These are phyloP conservation scores for Cardinalis cardinalis DNA, from an alignment of 2,113 vertebrate genomes.

Conservation along the genomic window DNA sequence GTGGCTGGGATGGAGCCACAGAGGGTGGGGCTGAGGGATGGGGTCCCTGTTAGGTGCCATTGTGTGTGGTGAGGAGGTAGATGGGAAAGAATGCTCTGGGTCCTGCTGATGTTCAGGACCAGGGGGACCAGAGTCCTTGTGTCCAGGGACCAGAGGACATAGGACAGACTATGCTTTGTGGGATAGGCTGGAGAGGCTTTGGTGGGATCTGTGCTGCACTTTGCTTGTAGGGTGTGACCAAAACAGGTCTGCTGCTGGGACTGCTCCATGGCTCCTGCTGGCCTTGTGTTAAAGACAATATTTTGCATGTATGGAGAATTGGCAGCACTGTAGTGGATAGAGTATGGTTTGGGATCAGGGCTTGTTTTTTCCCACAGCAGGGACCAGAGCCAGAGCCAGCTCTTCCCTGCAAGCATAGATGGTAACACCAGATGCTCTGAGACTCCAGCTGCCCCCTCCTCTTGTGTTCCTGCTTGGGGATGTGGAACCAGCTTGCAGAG, in stretches of 20 bases:
- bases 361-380: neutral
- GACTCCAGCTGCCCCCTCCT: neutral
- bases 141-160: rapidly evolving
- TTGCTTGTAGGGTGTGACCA: neutral
- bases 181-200: neutral
- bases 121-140: neutral
- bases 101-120: neutral
- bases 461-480: neutral
- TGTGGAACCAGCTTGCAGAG: neutral
- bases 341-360: neutral
- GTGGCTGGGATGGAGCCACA: neutral
- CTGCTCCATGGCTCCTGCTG: neutral
- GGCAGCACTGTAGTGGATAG: neutral
- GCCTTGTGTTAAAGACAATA: neutral
- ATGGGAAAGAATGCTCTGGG: neutral
- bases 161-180: neutral
- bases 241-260: neutral
- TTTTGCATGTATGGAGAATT: neutral
- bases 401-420: neutral
- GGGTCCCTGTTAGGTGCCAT: neutral
- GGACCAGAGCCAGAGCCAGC: neutral
- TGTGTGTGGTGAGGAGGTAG: neutral
- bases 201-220: neutral
- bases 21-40: neutral
- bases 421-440: neutral